phyloP scores from a whole-genome alignment of 2,888 invertebrate species.

The Itoplectis maculator region DNA sequence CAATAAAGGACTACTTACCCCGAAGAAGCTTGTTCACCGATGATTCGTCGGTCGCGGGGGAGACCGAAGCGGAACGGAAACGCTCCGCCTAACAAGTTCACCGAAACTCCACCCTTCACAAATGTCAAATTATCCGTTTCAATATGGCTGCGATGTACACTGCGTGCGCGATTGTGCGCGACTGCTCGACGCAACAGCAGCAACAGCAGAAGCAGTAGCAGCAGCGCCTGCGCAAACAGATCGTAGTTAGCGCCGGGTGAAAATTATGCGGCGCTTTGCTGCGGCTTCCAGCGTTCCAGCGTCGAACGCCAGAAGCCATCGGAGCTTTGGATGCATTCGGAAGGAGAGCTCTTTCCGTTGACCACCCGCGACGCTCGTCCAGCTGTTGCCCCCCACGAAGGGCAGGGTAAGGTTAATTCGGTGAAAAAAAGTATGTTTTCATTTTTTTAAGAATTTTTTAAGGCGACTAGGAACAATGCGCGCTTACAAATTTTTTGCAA shows the following conservation, averaged over 20 bases:
- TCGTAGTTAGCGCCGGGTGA: too few species aligned
- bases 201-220: too few species aligned
- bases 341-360: conserved; percentile 7
- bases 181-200: background rate
- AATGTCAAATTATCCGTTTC: conserved; percentile 63
- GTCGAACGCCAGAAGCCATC: conserved; percentile 5
- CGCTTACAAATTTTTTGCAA: too few species aligned
- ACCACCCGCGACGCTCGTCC: conserved; percentile 45
- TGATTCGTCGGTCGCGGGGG: conserved; percentile 35
- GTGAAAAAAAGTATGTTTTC: too few species aligned
- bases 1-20: conserved; percentile 25
- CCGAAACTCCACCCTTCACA: conserved; percentile 66
- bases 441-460: too few species aligned
- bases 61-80: conserved; percentile 53
- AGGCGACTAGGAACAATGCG: too few species aligned
- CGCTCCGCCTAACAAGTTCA: conserved; percentile 46
- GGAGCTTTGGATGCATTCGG: background rate
- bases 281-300: background rate
- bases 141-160: conserved; percentile 60
- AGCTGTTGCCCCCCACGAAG: conserved; percentile 16
- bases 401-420: too few species aligned
- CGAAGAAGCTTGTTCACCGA: conserved; percentile 26
- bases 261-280: too few species aligned
- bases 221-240: too few species aligned
- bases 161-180: background rate